Conservation (phyloP, 2,113 vertebrate species). For the Sclerurus mexicanus region DNA sequence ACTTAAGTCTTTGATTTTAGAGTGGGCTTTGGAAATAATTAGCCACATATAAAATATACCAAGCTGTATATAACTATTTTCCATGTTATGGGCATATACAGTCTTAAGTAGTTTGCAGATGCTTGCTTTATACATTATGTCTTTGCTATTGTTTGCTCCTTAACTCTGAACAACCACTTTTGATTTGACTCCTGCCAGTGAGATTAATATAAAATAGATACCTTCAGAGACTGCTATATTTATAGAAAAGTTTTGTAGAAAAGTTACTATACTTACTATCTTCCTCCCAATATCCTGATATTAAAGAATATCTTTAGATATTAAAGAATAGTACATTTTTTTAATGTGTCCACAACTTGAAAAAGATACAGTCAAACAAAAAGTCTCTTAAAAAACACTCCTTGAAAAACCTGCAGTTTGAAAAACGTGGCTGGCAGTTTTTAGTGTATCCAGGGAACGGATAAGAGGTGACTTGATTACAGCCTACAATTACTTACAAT, state of each 20-base stretch:
- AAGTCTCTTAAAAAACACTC: not conserved
- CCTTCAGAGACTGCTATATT: not conserved
- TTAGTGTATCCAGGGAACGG: not conserved
- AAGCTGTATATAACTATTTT: not conserved
- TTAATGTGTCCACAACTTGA: not conserved
- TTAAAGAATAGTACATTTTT: not conserved
- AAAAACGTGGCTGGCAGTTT: not conserved
- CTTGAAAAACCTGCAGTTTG: not conserved
- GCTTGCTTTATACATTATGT: not conserved
- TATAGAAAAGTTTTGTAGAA: not conserved
- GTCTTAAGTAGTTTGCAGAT: not conserved
- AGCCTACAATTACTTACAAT: slow-evolving; percentile 24
- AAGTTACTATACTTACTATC: not conserved
- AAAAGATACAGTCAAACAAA: not conserved
- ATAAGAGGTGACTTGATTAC: slow-evolving; percentile 40
- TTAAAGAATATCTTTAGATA: not conserved
- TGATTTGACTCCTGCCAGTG: not conserved
- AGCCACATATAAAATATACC: not conserved
- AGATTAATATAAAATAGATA: not conserved
- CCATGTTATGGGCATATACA: not conserved
- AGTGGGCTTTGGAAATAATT: not conserved
- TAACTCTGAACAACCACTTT: not conserved
- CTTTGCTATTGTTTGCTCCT: not conserved
- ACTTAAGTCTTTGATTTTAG: not conserved
- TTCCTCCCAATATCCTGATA: rapidly evolving